Evolutionary conservation across 2,888 invertebrate species (phyloP), one percentile per base, ranked within the genome.

Genomic region (Parnassius mnemosyne): DNA sequence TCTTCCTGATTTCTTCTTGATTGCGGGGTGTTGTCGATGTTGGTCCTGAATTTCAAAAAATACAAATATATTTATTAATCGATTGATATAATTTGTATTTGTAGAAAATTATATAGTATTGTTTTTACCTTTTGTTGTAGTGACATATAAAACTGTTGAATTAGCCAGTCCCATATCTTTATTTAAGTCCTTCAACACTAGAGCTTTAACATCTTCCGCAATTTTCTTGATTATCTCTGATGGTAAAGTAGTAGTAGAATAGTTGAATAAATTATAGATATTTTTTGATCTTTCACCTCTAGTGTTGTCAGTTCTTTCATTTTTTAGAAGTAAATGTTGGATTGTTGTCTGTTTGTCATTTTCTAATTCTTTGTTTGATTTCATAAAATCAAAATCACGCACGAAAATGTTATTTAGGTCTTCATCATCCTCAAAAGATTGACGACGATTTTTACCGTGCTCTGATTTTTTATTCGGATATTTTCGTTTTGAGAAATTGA

Each of bases 191-290:
- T 76, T 79, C 47, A 88, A 69, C 9, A 89, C 75, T 47, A 83
- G 75, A 12, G 71, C 74, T 68, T 84, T 88, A 0, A 89, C 78
- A 60, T 71, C 81, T 61, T 84, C 79, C 47, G 83, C 84, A 57
- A 89, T 83, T 67, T 81, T 75, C 65, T 77, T 78, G 10, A 87
- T 77, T 9, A 83, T 59, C 0, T 57, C 60, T 16, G 60, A 53
- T 16, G 60, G 57, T 49, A 57, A 12, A 41, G 60, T 55, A 44
- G 43, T 63, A 1, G 59, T 53, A 2, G 52, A 10, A 11, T 13
- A 20, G 7, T 44, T 44, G 3, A 16, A 20, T 43, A 13, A 16
- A 41, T 25, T n/a, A 34, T 51, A 20, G 2, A 16, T 34, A 34
- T 51, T 46, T 16, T 51, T 50, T 51, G 49, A 12, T 54, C 16